A percentile compares a stretch with the other conserved stretches of the same genome.
These are phyloP conservation scores for Spisula subtruncata DNA, from an alignment of 2,888 invertebrate genomes.

Conservation along the genomic window DNA sequence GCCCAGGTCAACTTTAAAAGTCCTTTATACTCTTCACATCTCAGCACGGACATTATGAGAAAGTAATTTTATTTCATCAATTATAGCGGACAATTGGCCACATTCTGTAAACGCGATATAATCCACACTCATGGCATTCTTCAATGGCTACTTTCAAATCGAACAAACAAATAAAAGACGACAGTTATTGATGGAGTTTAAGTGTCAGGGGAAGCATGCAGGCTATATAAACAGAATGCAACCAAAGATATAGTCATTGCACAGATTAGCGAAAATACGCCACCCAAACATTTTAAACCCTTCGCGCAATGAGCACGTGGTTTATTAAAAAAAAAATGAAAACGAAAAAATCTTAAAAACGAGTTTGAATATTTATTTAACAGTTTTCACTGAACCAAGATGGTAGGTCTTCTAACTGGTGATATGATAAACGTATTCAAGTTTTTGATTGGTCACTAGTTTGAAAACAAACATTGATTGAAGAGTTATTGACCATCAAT, in stretches of 20 bases:
- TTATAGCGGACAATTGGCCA: constrained; percentile 49
- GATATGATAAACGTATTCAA: not conserved
- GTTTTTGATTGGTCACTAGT: constrained; percentile 40
- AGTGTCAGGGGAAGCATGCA: constrained; percentile 35
- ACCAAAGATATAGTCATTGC: constrained; percentile 30
- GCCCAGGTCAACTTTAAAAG: constrained; percentile 35
- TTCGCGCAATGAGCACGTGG: constrained; percentile 51
- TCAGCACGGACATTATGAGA: constrained; percentile 33
- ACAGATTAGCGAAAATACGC: constrained; percentile 37
- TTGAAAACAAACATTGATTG: not conserved
- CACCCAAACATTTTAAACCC: constrained; percentile 23
- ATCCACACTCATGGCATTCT: not conserved
- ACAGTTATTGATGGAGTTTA: constrained; percentile 35
- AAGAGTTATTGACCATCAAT: constrained; percentile 47
- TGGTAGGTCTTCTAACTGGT: not conserved
- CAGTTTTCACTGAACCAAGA: not conserved
- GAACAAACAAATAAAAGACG: constrained; percentile 38
- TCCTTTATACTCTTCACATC: not conserved
- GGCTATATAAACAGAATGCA: constrained; percentile 53
- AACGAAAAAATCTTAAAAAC: constrained; percentile 46
- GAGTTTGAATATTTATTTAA: not conserved
- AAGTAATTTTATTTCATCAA: constrained; percentile 50
- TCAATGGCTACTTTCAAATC: constrained; percentile 35
- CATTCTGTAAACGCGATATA: constrained; percentile 29
- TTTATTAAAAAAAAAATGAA: constrained; percentile 59